These are phyloP conservation scores for Stigmatopora nigra DNA, from an alignment of 2,113 vertebrate genomes.

Conservation along the genomic window DNA sequence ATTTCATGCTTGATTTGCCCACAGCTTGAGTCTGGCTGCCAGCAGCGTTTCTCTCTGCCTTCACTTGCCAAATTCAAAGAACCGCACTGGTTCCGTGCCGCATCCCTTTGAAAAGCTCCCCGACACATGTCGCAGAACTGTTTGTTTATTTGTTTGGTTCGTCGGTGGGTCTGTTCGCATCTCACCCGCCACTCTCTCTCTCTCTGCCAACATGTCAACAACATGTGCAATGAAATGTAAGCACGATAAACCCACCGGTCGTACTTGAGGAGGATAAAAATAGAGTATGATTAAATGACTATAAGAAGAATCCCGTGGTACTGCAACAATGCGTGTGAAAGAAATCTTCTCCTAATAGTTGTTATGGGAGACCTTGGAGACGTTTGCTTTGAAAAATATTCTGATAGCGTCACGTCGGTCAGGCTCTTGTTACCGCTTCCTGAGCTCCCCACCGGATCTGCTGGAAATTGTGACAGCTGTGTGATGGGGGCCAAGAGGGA, in stretches of 20 bases:
- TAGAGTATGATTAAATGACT: constrained; percentile 29
- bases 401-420: constrained; percentile 39
- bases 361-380: constrained; percentile 48
- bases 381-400: constrained; percentile 40
- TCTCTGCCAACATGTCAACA: constrained; percentile 42
- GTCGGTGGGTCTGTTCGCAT: constrained; percentile 15
- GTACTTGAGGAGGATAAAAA: constrained; percentile 4
- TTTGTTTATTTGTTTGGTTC: constrained; percentile 54
- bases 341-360: constrained; percentile 13
- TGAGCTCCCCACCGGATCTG: constrained; percentile 21
- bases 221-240: constrained; percentile 23
- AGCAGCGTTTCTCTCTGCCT: constrained; percentile 53
- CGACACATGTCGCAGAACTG: constrained; percentile 47
- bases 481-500: constrained; percentile 28
- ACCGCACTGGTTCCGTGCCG: constrained; percentile 38
- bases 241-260: constrained; percentile 4
- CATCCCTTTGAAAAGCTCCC: constrained; percentile 28
- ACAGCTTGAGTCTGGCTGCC: constrained; percentile 65
- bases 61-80: constrained; percentile 63
- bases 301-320: constrained; percentile 19
- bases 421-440: constrained; percentile 26
- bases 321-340: not conserved
- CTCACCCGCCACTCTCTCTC: not conserved
- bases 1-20: constrained; percentile 68
- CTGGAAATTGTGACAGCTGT: constrained; percentile 62